Percentiles rank a stretch among this genome's conserved stretches.
Conservation (phyloP, 2,113 vertebrate species). For the Pachycephala philippinensis region DNA sequence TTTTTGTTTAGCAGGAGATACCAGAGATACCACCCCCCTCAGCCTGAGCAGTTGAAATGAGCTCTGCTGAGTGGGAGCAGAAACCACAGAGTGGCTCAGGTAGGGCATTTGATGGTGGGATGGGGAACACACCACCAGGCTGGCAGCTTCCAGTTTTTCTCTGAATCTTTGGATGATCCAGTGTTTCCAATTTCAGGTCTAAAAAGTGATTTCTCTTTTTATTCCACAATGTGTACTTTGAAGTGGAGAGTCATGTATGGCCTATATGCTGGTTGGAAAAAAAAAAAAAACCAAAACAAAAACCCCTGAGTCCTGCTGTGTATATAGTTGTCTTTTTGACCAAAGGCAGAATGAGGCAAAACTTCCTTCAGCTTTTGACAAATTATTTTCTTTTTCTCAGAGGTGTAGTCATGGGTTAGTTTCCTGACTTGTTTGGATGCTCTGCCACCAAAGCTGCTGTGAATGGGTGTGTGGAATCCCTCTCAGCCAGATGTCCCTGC, state of each 20-base stretch:
- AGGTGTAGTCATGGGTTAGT: not conserved
- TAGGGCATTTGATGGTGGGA: not conserved
- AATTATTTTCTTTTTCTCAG: not conserved
- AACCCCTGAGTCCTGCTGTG: not conserved
- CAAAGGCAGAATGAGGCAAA: not conserved
- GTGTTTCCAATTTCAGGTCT: not conserved
- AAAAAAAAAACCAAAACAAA: not conserved
- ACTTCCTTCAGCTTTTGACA: not conserved
- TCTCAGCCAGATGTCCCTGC: not conserved
- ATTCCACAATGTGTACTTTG: not conserved
- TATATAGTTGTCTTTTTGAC: not conserved
- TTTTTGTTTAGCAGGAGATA: not conserved
- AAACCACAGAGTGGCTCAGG: not conserved
- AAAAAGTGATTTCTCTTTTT: not conserved
- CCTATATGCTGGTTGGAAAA: not conserved
- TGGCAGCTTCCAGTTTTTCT: not conserved
- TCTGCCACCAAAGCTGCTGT: not conserved
- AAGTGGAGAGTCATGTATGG: not conserved
- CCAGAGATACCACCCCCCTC: not conserved
- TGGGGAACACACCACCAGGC: not conserved
- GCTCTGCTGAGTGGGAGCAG: not conserved
- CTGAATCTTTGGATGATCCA: not conserved
- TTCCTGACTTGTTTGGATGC: not conserved
- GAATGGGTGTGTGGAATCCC: not conserved
- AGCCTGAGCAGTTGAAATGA: not conserved